Percentiles rank a stretch among this genome's conserved stretches.
phyloP scores from a whole-genome alignment of 2,113 vertebrate species.

The Ptyas mucosa region DNA sequence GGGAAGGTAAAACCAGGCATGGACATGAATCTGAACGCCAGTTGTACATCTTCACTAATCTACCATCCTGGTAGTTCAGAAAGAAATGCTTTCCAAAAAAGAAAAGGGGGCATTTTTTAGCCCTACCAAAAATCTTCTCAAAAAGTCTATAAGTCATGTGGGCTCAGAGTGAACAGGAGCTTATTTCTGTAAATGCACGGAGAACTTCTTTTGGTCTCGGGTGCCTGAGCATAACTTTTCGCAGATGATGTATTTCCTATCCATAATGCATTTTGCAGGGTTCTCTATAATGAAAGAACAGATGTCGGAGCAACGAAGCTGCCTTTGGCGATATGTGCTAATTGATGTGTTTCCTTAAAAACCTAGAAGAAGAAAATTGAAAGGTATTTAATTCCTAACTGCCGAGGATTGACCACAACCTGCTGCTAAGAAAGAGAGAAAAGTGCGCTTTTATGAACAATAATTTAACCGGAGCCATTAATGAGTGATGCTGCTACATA shows the following conservation, averaged over 20 bases:
- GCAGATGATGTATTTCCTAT: conserved; percentile 23
- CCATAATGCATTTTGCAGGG: conserved; percentile 60
- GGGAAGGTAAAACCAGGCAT: not conserved
- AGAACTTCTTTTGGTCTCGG: conserved; percentile 46
- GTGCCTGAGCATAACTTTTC: conserved; percentile 26
- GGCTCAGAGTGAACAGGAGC: not conserved
- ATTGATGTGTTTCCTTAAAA: conserved; percentile 61
- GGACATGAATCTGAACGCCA: not conserved
- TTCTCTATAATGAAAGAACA: conserved; percentile 59
- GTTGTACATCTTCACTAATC: not conserved
- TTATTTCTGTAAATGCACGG: not conserved
- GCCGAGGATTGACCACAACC: conserved; percentile 4
- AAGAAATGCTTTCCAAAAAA: not conserved
- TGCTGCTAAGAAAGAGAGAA: not conserved
- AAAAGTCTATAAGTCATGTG: not conserved
- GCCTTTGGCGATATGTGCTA: conserved; percentile 69
- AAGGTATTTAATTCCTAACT: conserved; percentile 37
- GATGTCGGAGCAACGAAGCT: conserved; percentile 64
- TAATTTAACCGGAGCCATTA: not conserved
- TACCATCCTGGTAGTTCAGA: not conserved
- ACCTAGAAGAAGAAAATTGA: conserved; percentile 9
- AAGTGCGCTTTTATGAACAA: conserved; percentile 21
- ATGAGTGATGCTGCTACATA: conserved; percentile 1
- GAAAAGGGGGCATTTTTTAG: not conserved
- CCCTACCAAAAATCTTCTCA: not conserved